Evolutionary conservation across 2,888 invertebrate genomes (phyloP), one percentile per base, ranked within the genome.

Genomic region (Diaperis boleti): DNA sequence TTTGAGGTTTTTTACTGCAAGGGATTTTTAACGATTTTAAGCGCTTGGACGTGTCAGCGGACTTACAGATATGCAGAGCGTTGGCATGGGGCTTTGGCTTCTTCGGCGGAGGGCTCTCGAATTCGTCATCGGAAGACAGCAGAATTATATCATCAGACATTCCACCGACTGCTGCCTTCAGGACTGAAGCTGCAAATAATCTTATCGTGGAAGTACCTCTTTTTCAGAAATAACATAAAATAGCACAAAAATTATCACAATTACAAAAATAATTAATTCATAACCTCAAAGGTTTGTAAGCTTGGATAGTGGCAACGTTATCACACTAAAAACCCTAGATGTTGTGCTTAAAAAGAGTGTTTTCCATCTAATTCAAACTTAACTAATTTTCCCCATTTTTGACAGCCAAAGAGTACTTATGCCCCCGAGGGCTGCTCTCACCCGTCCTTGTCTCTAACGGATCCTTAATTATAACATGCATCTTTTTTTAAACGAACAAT

Each of bases 81-180:
- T 39, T 1, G 6, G n/a, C 5, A n/a, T 13, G 1, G 13, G 35
- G 10, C 31, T 56, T 62, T 8, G 29, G 7, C 17, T 26, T 57
- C 39, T 62, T 62, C 1, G 45, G n/a, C 2, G 52, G 11, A 1
- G 50, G 52, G 8, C 11, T 18, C 10, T 42, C 57, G 17, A 8
- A 15, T 50, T 63, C 63, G 7, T 63, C 63, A 37, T 63, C 63
- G 5, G 63, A 63, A 17, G 59, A 59, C 35, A 61, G 13, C 3
- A 50, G 26, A 37, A 52, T 59, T 10, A 63, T 31, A 35, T 11
- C 35, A 31, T 49, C 49, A 15, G 17, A 39, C 62, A 62, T 62
- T 10, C 18, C 10, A 20, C 26, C 3, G n/a, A 26, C 6, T 26
- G n/a, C n/a, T n/a, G n/a, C n/a, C n/a, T 61, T 20, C 6, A 11